Base-by-base conservation (phyloP, 2,113 vertebrate species). In the Isichthys henryi region DNA sequence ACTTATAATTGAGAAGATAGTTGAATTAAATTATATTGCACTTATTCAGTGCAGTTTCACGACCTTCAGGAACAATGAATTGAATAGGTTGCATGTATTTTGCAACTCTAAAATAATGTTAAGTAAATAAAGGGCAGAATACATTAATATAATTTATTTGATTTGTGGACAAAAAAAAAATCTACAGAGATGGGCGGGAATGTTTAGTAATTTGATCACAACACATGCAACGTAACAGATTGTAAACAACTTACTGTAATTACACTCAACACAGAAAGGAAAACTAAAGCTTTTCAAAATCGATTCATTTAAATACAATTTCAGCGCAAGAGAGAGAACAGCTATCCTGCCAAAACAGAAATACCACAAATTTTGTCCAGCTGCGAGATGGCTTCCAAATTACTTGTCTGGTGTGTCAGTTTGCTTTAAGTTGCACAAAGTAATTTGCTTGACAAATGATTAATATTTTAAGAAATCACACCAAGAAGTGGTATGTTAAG, bases 121-220 rank as follows among this genome's bases (percentile, higher is more conserved):
- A 88, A 62, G 19, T 45, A 88, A 45, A 84, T 84, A 48, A 52
- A 48, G 66, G 74, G 15, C n/a, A 5, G 85, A 87, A 46, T 87
- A 77, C 83, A 86, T 56, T 52, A 92, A 92, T 92, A 92, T 92
- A 91, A 95, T 94, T 95, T 94, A 94, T 92, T 96, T 93, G 89
- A 93, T 94, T 94, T 89, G 90, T 89, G 84, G 88, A 92, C 92
- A 95, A 74, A 89, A 83, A 92, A 39, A 82, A 45, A 48, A 1
- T 19, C 80, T 92, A 87, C 90, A 93, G 50, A 23, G 15, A 39
- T 15, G 88, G 31, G 88, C 13, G 74, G 89, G 87, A 92, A 92
- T 91, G 87, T 74, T 90, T 53, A 91, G 88, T 83, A 46, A 90
- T 91, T 83, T 58, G 43, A 89, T 84, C 58, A 74, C 84, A 91